Percentiles rank a stretch among this genome's conserved stretches.
These are phyloP conservation scores for Betta splendens DNA, from an alignment of 2,797 vertebrate species.

Conservation along the genomic window DNA sequence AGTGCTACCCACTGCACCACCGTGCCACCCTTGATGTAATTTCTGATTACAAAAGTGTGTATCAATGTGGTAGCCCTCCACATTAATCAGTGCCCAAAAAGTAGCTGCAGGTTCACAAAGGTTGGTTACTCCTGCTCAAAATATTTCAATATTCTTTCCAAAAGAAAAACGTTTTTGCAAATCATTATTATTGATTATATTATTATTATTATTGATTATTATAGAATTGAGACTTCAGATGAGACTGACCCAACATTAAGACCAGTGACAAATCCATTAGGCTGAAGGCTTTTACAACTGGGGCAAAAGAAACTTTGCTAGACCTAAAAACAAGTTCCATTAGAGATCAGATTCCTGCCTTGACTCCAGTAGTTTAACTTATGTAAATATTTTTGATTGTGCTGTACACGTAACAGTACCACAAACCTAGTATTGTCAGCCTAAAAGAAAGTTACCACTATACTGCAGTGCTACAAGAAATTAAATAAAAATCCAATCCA, in stretches of 20 bases:
- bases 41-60: too few species aligned
- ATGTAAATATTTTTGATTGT: neutral
- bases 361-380: neutral
- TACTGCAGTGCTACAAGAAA: neutral
- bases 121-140: too few species aligned
- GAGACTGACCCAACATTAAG: slow-evolving; percentile 32
- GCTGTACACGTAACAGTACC: too few species aligned
- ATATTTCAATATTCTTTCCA: neutral
- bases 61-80: too few species aligned
- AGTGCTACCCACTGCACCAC: too few species aligned
- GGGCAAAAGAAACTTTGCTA: slow-evolving; percentile 1
- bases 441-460: neutral
- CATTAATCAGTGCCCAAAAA: too few species aligned
- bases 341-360: slow-evolving; percentile 1
- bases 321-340: neutral
- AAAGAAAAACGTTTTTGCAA: neutral
- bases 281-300: slow-evolving; percentile 27
- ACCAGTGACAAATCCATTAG: neutral
- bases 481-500: too few species aligned
- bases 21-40: too few species aligned
- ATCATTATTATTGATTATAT: too few species aligned
- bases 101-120: too few species aligned
- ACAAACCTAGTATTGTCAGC: neutral
- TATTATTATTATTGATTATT: too few species aligned
- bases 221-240: slow-evolving; percentile 13